These are phyloP conservation scores for Chitala chitala DNA, from an alignment of 2,113 vertebrate genomes.

Conservation along the genomic window DNA sequence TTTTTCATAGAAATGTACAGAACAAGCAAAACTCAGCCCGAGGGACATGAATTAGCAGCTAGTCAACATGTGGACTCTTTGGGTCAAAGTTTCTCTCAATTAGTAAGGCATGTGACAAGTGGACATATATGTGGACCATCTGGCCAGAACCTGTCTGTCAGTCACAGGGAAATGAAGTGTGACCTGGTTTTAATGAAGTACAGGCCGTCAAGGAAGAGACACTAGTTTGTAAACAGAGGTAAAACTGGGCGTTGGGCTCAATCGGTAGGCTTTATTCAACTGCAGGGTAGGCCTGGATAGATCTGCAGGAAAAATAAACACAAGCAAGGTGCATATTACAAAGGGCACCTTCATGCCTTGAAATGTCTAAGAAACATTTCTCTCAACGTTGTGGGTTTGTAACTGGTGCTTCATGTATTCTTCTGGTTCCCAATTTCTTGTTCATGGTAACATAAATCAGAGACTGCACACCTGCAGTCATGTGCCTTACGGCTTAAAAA, in stretches of 20 bases:
- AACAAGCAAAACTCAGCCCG: not conserved
- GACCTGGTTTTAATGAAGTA: not conserved
- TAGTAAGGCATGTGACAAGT: not conserved
- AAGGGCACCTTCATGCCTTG: not conserved
- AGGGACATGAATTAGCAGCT: not conserved
- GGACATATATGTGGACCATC: not conserved
- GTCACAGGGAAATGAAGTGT: not conserved
- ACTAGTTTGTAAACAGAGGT: not conserved
- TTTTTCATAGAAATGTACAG: no score
- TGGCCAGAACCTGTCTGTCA: constrained; percentile 4
- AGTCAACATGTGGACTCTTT: not conserved
- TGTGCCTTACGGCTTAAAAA: not conserved
- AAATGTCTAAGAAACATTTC: not conserved
- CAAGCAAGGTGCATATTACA: not conserved
- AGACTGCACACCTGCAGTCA: not conserved
- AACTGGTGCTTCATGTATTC: not conserved
- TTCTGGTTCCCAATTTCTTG: not conserved
- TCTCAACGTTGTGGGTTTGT: not conserved
- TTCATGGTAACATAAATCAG: not conserved
- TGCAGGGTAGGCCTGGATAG: no score
- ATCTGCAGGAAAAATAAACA: not conserved
- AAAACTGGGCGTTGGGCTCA: no score
- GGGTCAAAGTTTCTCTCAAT: not conserved
- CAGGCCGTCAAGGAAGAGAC: not conserved
- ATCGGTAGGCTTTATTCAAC: no score